These are phyloP conservation scores for Sarcophaga bullata DNA, from an alignment of 1,140 invertebrate species.

Conservation along the genomic window DNA sequence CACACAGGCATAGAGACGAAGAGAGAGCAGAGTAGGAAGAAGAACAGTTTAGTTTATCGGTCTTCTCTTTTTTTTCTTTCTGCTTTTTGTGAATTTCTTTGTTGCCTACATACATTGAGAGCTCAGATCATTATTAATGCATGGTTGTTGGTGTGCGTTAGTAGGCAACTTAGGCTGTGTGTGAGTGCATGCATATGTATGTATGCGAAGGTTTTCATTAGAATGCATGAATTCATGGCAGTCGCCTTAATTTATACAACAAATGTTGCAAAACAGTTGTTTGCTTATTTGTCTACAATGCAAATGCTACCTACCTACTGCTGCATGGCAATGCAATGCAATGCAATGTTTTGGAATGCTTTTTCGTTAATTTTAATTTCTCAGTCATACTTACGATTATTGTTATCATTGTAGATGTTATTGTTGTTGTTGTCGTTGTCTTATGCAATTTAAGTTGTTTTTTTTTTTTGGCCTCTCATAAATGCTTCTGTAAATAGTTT, in stretches of 20 bases:
- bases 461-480: neutral
- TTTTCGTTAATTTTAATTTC: neutral
- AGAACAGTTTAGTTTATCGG: too few species aligned
- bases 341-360: neutral
- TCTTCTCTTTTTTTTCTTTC: neutral
- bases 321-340: too few species aligned
- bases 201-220: too few species aligned
- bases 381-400: too few species aligned
- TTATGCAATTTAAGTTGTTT: neutral
- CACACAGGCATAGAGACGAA: neutral
- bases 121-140: neutral
- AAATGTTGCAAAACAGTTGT: constrained; percentile 18
- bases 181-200: neutral
- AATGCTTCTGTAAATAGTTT: neutral
- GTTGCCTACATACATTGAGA: neutral
- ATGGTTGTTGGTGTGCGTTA: neutral
- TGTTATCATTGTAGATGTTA: too few species aligned
- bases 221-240: neutral
- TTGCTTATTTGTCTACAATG: neutral
- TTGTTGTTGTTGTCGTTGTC: too few species aligned
- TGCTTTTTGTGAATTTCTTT: too few species aligned
- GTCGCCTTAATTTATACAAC: constrained; percentile 16
- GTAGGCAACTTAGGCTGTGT: too few species aligned
- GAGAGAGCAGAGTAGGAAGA: too few species aligned
- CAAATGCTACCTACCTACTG: neutral